Conservation (phyloP, 2,797 vertebrate species). For the Acestrorhynchus altus region DNA sequence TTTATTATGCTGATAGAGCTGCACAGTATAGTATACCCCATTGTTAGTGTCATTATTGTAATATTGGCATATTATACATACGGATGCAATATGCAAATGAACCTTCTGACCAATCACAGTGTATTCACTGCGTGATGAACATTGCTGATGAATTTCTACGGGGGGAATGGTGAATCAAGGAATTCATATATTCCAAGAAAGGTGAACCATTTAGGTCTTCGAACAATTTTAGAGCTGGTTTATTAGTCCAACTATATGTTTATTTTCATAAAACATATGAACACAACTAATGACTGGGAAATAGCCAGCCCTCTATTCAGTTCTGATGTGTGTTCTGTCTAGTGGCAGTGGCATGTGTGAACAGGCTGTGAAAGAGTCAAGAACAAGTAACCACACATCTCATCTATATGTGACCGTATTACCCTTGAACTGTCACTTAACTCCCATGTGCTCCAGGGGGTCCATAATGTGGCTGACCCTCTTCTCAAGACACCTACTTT, state of each 20-base stretch:
- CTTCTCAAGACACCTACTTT: neutral
- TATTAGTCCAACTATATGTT: neutral
- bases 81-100: too few relatives aligned
- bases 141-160: too few relatives aligned
- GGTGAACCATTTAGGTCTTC: too few relatives aligned
- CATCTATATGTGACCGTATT: neutral
- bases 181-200: too few relatives aligned
- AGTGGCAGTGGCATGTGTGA: neutral
- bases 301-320: neutral
- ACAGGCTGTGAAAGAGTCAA: constrained; percentile 2
- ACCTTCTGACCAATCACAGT: too few relatives aligned
- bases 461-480: neutral
- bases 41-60: too few relatives aligned
- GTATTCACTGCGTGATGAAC: too few relatives aligned
- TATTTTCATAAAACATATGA: neutral
- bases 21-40: too few relatives aligned
- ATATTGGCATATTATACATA: too few relatives aligned
- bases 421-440: neutral
- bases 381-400: neutral
- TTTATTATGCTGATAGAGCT: neutral
- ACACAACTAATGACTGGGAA: neutral
- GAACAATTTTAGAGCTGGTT: too few relatives aligned
- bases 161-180: too few relatives aligned
- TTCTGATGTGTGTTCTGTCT: neutral
- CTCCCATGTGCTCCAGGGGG: neutral